Evolutionary conservation across 2,797 vertebrate species (phyloP).

Genomic region (Lagothrix lagotricha): DNA sequence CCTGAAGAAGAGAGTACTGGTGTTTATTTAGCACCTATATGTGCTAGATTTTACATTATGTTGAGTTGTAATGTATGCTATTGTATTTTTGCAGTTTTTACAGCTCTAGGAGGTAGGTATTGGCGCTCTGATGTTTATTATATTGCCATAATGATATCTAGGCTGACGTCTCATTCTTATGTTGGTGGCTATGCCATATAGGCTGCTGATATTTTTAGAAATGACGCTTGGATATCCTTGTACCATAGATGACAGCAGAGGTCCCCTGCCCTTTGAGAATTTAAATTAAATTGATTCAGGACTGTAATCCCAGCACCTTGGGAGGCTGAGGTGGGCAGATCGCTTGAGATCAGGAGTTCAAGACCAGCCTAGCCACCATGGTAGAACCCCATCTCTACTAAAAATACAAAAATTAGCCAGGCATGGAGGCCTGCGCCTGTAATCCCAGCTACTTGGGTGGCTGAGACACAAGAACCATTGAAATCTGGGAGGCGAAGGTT

Average conservation of each 20-base stretch:
- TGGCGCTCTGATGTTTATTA: accelerated
- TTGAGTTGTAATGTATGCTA: neutral
- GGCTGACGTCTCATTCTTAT: neutral
- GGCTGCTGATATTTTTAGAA: neutral
- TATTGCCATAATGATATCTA: accelerated
- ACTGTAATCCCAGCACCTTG: neutral
- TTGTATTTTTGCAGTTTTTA: neutral
- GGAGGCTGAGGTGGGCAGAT: neutral
- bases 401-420: too few relatives aligned
- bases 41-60: neutral
- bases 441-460: neutral
- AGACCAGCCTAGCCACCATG: neutral
- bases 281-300: neutral
- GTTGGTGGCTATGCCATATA: accelerated
- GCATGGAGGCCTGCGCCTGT: neutral
- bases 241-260: neutral
- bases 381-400: neutral
- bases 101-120: neutral
- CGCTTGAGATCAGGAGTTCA: neutral
- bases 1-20: neutral
- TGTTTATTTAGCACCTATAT: neutral
- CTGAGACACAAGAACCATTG: neutral
- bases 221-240: neutral
- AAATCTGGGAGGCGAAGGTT: neutral
- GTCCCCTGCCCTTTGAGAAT: neutral